Base-by-base conservation (phyloP, 2,888 invertebrate genomes). In the Drosophila mettleri region DNA sequence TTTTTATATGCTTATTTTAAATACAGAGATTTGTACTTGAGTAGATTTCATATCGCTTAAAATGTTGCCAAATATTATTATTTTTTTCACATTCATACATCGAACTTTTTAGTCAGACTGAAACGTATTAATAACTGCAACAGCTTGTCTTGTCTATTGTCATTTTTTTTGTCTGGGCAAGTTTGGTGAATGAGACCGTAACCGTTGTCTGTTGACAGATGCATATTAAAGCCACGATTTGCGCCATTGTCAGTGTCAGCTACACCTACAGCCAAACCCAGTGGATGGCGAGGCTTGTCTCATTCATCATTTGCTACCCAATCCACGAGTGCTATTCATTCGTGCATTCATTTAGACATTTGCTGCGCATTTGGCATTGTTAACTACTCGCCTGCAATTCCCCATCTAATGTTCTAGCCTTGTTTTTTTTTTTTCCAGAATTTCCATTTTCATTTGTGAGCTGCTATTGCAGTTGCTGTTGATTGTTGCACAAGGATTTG, bases 401-500 rank as follows among this genome's bases (percentile, higher is more conserved):
- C 64, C 39, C 48, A 46, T 57, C 52, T 43, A 43, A 24, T 43
- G 24, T 10, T 43, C 24, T n/a, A 43, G 22, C 31, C n/a, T 54
- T 22, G 20, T 55, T 52, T 27, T 31, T 36, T 34, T 49, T 45
- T 24, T 33, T 43, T 43, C 27, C 16, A 16, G 24, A 43, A 43
- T 43, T 64, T 33, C 20, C 34, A 38, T 59, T 51, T 51, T 51
- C 53, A 49, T 59, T 54, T 78, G 64, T 18, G 22, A 20, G 53
- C 34, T 49, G 49, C 34, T 48, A 38, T 18, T 65, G 69, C 57
- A 18, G 36, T 14, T 71, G 72, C 73, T 71, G 73, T 71, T 83
- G 84, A 77, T 86, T 84, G 74, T 76, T 83, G 78, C 78, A 84
- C 65, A 75, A 86, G 87, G 78, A 84, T 53, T 86, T 84, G 81